phyloP scores from a whole-genome alignment of 2,797 vertebrate species.

The Cuniculus paca region DNA sequence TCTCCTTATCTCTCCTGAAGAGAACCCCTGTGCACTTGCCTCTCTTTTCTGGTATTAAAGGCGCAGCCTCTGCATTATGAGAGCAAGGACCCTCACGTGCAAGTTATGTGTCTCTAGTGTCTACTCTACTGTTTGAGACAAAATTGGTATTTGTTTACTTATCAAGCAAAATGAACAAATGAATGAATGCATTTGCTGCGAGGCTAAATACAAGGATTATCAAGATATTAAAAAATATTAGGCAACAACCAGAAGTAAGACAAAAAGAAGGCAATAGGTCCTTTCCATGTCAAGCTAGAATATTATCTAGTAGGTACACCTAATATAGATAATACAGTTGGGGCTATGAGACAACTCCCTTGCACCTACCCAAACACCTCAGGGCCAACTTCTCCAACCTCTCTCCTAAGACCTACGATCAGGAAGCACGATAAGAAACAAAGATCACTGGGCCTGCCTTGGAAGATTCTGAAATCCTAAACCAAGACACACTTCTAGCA shows the following conservation, averaged over 20 bases:
- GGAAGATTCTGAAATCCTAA: background rate
- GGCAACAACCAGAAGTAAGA: background rate
- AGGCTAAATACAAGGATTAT: background rate
- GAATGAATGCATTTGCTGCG: background rate
- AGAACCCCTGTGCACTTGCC: background rate
- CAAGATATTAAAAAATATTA: background rate
- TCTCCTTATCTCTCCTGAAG: background rate
- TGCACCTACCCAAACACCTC: background rate
- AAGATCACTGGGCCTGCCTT: background rate
- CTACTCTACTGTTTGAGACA: background rate
- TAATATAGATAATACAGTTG: background rate
- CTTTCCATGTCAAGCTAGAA: background rate
- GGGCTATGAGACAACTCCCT: background rate
- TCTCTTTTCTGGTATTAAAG: background rate
- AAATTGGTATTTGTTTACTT: background rate
- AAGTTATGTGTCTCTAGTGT: background rate
- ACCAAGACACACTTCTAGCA: background rate
- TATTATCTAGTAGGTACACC: background rate
- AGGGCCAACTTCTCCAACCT: background rate
- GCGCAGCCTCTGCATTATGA: background rate
- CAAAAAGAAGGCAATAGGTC: background rate
- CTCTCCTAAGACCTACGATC: background rate
- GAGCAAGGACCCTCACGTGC: background rate
- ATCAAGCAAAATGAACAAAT: conserved; percentile 21
- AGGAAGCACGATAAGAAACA: background rate